A percentile compares a stretch with the other conserved stretches of the same genome.
Conservation (phyloP, 2,888 invertebrate genomes). For the Agrotis puta region DNA sequence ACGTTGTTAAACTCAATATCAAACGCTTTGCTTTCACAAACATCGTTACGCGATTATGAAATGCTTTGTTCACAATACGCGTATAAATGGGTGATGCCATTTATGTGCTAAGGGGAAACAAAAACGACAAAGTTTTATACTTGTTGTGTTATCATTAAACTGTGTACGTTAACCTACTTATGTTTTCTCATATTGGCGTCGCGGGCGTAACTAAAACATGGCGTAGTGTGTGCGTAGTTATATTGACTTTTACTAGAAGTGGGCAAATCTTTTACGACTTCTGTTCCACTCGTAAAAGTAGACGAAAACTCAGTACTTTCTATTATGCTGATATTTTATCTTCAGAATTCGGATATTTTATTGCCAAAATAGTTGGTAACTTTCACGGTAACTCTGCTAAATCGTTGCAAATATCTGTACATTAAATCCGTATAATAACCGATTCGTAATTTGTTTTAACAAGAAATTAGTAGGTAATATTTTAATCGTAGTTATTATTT, state of each 20-base stretch:
- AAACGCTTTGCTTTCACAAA: slow-evolving; percentile 26
- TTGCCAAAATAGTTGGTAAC: slow-evolving; percentile 6
- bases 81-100: slow-evolving; percentile 38
- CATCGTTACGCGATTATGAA: slow-evolving; percentile 43
- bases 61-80: slow-evolving; percentile 43
- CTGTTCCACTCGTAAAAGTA: slow-evolving; percentile 48
- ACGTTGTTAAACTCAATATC: slow-evolving; percentile 20
- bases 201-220: slow-evolving; percentile 43
- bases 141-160: slow-evolving; percentile 57
- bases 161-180: slow-evolving; percentile 57
- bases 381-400: slow-evolving; percentile 6
- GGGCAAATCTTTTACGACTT: slow-evolving; percentile 47
- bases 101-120: slow-evolving; percentile 45
- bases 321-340: slow-evolving; percentile 19
- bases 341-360: slow-evolving; percentile 1
- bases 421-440: slow-evolving; percentile 6
- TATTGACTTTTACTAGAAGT: slow-evolving; percentile 38
- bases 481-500: slow-evolving; percentile 12
- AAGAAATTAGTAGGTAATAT: neutral
- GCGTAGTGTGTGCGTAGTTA: slow-evolving; percentile 46
- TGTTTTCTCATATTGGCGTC: slow-evolving; percentile 54
- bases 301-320: slow-evolving; percentile 25
- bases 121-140: slow-evolving; percentile 55
- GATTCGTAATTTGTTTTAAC: slow-evolving; percentile 7
- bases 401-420: neutral